Evolutionary conservation across 2,797 vertebrate species (phyloP), one percentile per base, ranked within the genome.

Genomic region (Tauraco hartlaubi): DNA sequence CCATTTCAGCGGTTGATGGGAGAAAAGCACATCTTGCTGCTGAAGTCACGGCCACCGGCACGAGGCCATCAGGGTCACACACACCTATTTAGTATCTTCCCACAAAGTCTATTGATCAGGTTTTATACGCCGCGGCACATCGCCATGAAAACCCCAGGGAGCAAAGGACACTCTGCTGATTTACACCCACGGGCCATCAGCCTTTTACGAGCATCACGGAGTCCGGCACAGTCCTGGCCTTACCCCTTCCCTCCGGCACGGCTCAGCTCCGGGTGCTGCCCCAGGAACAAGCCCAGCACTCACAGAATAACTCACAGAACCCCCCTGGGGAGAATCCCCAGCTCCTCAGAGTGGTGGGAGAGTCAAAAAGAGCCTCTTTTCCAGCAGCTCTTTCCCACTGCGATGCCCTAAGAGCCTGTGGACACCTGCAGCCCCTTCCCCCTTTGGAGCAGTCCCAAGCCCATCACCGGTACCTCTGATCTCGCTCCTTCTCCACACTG

Each of bases 161-260:
- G 43, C 11, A 17, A 20, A 2, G 0, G 0, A 7, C 11, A 2
- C 0, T 1, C 19, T 22, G 6, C 2, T 28, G 63, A 76, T 82
- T 90, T 82, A 66, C 77, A 69, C 68, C 48, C 87, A 3, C 28
- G 0, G 0, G 8, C 46, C 81, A 20, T 22, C 58, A 37, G 51
- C 11, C 3, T 61, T 51, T 46, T 22, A 19, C 4, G 8, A 29
- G 7, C 19, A 7, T 22, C 39, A 3, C n/a, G 56, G 51, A 31
- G 4, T 9, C 29, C 2, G 0, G 29, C 9, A 0, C 18, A 0
- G 29, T 25, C 33, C 33, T 15, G 66, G 18, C 31, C 43, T 61
- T 61, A 46, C 41, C 31, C 49, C 22, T 63, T 12, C 37, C 43
- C 14, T 1, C 63, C 20, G 43, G 9, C 20, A 31, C 1, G 1